Conservation (phyloP, 2,113 vertebrate genomes). For the Tachuris rubrigastra region DNA sequence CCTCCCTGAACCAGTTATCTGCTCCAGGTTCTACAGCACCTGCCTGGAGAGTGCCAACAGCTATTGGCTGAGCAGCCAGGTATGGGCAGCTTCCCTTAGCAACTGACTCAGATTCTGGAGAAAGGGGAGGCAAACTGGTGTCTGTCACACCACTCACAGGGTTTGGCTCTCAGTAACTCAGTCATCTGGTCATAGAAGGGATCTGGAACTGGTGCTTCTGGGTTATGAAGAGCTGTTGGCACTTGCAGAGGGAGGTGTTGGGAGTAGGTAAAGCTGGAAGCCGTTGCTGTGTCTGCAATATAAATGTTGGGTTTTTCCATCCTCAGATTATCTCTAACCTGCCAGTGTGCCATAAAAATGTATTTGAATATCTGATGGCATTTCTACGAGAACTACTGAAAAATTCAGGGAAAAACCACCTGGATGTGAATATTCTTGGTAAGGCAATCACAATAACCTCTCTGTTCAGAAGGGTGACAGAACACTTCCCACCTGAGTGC, state of each 20-base stretch:
- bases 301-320: neutral
- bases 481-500: rapidly evolving
- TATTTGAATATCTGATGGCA: conserved; percentile 89
- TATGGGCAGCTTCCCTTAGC: neutral
- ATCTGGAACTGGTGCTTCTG: neutral
- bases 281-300: neutral
- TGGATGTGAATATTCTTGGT: conserved; percentile 90
- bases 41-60: conserved; percentile 81
- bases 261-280: neutral
- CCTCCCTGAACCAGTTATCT: conserved; percentile 92
- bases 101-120: neutral
- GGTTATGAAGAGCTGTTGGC: neutral
- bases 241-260: neutral
- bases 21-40: conserved; percentile 79
- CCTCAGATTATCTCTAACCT: conserved; percentile 83
- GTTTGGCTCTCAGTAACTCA: neutral
- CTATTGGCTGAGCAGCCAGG: conserved; percentile 84
- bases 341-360: conserved; percentile 88
- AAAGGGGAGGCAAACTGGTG: neutral
- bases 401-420: conserved; percentile 84
- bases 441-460: conserved; percentile 33
- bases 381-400: conserved; percentile 92
- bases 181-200: neutral
- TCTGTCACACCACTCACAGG: too few species aligned
- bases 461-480: neutral